Conservation (phyloP, 2,888 invertebrate species). For the Cheiracanthium punctorium region DNA sequence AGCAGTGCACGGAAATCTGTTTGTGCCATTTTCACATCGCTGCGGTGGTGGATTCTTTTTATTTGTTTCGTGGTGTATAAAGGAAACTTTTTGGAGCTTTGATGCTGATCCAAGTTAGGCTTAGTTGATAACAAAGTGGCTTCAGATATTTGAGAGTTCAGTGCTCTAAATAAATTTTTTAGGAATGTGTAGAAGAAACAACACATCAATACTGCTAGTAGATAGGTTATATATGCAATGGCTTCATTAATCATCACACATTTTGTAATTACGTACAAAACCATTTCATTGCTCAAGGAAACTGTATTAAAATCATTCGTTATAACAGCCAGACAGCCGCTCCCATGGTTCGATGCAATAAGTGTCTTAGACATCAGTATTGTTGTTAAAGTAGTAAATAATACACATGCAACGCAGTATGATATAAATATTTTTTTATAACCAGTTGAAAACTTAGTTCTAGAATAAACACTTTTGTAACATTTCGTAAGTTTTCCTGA, state of each 20-base stretch:
- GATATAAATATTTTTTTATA: background rate
- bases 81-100: too few species aligned
- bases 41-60: too few species aligned
- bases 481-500: background rate
- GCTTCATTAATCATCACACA: background rate
- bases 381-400: background rate
- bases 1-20: background rate
- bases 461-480: background rate
- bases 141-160: background rate
- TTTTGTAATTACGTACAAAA: background rate
- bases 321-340: background rate
- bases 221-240: background rate
- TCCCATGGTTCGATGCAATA: background rate
- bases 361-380: background rate
- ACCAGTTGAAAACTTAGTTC: background rate
- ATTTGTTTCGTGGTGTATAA: too few species aligned
- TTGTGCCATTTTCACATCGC: background rate
- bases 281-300: background rate
- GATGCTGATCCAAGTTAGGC: too few species aligned
- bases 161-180: background rate
- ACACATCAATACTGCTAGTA: background rate
- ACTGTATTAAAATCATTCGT: background rate
- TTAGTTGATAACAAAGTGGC: too few species aligned
- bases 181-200: background rate
- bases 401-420: background rate